These are phyloP conservation scores for Catharus ustulatus DNA, from an alignment of 2,797 vertebrate genomes.

Conservation along the genomic window DNA sequence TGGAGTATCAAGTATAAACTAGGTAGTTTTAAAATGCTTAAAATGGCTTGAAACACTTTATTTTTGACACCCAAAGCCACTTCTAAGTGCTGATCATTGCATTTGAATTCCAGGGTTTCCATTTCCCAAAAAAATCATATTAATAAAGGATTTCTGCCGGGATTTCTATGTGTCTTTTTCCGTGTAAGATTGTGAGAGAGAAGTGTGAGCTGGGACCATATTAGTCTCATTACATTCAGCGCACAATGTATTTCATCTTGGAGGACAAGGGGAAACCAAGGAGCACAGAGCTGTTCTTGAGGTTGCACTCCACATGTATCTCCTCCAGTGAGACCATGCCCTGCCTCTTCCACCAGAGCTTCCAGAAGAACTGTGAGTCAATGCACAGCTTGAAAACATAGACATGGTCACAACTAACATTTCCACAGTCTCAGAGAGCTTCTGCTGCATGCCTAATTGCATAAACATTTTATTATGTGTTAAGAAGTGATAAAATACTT, in stretches of 20 bases:
- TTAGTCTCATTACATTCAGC: neutral
- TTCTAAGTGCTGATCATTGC: neutral
- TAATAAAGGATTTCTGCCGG: neutral
- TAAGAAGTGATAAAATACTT: neutral
- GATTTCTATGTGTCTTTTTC: neutral
- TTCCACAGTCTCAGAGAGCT: neutral
- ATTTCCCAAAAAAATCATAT: neutral
- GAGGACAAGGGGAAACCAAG: neutral
- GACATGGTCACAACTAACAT: neutral
- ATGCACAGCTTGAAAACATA: neutral
- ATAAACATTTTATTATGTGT: neutral
- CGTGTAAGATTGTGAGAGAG: neutral
- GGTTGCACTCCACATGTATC: neutral
- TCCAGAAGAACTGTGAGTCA: neutral
- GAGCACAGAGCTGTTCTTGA: accelerated
- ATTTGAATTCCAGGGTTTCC: neutral
- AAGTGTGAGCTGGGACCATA: neutral
- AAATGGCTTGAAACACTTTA: neutral
- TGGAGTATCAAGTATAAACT: neutral
- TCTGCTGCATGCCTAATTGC: neutral
- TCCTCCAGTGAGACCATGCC: neutral
- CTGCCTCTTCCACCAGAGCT: neutral
- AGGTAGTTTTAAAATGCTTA: neutral
- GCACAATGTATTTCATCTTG: neutral
- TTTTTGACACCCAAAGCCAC: neutral